Base-by-base conservation (phyloP, 2,888 invertebrate genomes). In the Dynastes maya region DNA sequence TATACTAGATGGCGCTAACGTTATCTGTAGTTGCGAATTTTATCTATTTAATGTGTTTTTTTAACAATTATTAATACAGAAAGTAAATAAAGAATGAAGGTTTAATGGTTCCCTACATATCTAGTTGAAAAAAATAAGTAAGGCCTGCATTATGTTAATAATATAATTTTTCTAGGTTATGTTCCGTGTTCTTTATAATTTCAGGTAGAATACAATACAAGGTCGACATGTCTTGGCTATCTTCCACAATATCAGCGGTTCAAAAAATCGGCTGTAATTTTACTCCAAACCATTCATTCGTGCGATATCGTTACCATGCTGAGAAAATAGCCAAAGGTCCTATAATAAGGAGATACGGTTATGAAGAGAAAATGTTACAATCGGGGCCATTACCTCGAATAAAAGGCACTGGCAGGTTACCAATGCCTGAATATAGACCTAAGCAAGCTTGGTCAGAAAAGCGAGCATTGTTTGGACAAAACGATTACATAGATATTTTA, bases 401-500 rank as follows among this genome's bases (percentile, higher is more conserved):
- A 55, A 89, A 91, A 75, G 90, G 91, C 1, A 90, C 87, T 49
- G 88, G 89, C 77, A 84, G 90, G 55, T 86, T 92, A 3, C 92
- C 93, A 0, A 91, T 95, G 86, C 95, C 95, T 0, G 89, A 91
- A 53, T 95, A 95, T 84, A 91, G 92, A 77, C 96, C 96, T 2
- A 91, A 90, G 82, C 92, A 97, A 89, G 85, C 88, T 0, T 98
- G 98, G 98, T 86, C 90, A 0, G 91, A 93, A 82, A 94, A 93
- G 83, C 92, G 92, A 85, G 97, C 97, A 1, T 87, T 97, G 0
- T 97, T 96, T 90, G 98, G 98, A 0, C 98, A 98, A 88, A 98
- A 98, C 89, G 98, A 98, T 88, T 98, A 98, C 86, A 97, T 98
- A 82, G 98, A 99, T 87, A 97, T 99, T 79, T 90, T 99, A 74